phyloP scores from a whole-genome alignment of 2,797 vertebrate species.

The Poeciliopsis presidionis region DNA sequence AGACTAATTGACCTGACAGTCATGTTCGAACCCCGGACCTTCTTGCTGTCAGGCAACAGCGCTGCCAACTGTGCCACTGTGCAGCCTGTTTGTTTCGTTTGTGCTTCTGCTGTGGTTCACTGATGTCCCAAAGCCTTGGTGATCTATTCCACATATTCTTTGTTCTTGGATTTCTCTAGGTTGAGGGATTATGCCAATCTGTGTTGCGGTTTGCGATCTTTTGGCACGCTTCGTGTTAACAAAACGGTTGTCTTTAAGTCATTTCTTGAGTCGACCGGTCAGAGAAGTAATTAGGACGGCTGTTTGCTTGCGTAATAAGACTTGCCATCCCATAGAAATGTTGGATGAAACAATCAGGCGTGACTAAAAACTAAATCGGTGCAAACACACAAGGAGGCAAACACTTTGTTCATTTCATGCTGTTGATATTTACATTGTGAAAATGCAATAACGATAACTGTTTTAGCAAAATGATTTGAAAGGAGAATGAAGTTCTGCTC shows the following conservation, averaged over 20 bases:
- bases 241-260: background rate
- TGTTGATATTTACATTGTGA: background rate
- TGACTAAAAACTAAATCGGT: background rate
- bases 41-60: too few species aligned
- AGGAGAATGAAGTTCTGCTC: conserved; percentile 60
- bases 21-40: too few species aligned
- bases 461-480: background rate
- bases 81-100: background rate
- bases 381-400: background rate
- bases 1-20: too few species aligned
- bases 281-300: background rate
- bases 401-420: background rate
- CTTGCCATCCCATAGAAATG: background rate
- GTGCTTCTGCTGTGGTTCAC: background rate
- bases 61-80: too few species aligned
- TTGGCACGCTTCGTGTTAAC: background rate
- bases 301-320: background rate
- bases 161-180: background rate
- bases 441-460: background rate
- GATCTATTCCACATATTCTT: background rate
- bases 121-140: background rate
- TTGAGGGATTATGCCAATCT: background rate
- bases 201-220: background rate
- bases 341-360: background rate
- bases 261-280: background rate